Percentiles rank a stretch among this genome's conserved stretches.
phyloP scores from a whole-genome alignment of 2,888 invertebrate species.

The Tubulanus polymorphus region DNA sequence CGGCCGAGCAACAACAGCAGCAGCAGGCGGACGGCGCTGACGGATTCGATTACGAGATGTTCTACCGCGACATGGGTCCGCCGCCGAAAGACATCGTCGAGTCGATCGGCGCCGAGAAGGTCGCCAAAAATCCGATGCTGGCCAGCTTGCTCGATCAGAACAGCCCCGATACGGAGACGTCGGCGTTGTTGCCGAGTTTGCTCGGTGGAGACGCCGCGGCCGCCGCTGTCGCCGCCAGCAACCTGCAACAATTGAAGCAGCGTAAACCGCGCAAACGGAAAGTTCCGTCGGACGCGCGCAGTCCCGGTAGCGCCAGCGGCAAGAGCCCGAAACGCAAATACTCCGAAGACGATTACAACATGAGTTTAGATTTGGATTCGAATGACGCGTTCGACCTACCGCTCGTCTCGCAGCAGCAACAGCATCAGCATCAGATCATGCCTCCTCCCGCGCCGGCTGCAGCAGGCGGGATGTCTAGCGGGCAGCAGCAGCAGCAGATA shows the following conservation, averaged over 20 bases:
- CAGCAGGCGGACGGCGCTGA: neutral
- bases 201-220: conserved; percentile 34
- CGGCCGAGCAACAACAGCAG: neutral
- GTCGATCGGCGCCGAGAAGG: conserved; percentile 18
- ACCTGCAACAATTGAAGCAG: conserved; percentile 14
- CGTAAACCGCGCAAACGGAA: conserved; percentile 35
- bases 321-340: conserved; percentile 49
- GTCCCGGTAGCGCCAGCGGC: conserved; percentile 24
- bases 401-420: no score
- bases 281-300: conserved; percentile 31
- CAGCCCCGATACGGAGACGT: conserved; percentile 13
- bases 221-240: conserved; percentile 14
- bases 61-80: neutral
- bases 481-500: conserved; percentile 3
- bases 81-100: conserved; percentile 2
- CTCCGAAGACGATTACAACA: conserved; percentile 25
- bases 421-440: neutral
- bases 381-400: neutral
- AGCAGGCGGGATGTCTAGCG: neutral
- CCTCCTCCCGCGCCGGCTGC: neutral
- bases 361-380: neutral
- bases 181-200: conserved; percentile 43
- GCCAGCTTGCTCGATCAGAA: conserved; percentile 43
- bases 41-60: neutral
- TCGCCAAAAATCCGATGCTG: conserved; percentile 40